Percentiles rank a stretch among this genome's conserved stretches.
Conservation (phyloP, 2,888 invertebrate species). For the Onthophagus sagittarius region DNA sequence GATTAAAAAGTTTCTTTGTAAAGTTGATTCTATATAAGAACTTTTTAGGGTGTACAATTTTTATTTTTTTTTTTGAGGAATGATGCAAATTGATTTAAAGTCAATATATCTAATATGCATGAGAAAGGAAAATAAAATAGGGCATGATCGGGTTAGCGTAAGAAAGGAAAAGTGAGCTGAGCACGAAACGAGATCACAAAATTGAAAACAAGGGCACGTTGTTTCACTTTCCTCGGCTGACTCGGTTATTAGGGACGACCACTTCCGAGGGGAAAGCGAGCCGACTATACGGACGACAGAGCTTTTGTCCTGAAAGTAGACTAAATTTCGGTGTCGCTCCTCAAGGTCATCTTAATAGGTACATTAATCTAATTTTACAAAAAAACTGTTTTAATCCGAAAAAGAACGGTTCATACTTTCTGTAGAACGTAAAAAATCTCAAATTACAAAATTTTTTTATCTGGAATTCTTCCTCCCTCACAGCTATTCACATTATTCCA, state of each 20-base stretch:
- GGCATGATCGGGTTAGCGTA: slow-evolving; percentile 40
- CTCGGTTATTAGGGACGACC: slow-evolving; percentile 17
- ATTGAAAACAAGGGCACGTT: slow-evolving; percentile 34
- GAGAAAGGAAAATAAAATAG: neutral
- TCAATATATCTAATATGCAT: neutral
- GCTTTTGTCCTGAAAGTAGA: neutral
- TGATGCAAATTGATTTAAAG: too few relatives aligned
- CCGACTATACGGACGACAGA: neutral
- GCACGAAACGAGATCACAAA: slow-evolving; percentile 37
- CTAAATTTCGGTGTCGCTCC: neutral
- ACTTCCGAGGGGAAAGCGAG: neutral
- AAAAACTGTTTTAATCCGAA: neutral
- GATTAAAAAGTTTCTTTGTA: too few relatives aligned
- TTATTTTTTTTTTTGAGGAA: too few relatives aligned
- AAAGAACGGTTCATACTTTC: neutral
- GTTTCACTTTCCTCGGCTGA: slow-evolving; percentile 32
- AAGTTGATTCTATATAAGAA: too few relatives aligned
- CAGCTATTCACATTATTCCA: neutral
- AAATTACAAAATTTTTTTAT: neutral
- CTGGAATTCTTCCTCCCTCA: neutral
- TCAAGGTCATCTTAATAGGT: neutral
- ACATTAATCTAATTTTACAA: neutral
- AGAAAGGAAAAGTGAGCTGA: slow-evolving; percentile 41
- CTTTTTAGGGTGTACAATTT: too few relatives aligned
- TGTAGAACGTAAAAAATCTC: neutral